A percentile compares a stretch with the other conserved stretches of the same genome.
Evolutionary conservation across 2,888 invertebrate species (phyloP).

Genomic region (Xestia c-nigrum): DNA sequence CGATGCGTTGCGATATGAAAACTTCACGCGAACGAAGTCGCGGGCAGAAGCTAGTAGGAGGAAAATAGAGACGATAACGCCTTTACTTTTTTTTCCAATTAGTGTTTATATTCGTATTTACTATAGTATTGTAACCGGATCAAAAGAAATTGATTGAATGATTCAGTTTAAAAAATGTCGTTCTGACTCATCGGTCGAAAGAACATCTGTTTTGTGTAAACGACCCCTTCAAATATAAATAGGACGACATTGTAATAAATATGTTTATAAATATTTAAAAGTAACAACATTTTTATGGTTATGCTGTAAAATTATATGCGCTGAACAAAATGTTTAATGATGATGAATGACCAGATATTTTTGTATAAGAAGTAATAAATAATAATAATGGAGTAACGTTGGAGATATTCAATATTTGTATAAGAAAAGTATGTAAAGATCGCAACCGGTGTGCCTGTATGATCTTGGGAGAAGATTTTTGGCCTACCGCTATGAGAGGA

Average conservation of each 20-base stretch:
- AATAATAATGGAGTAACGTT: background rate
- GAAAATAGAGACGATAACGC: background rate
- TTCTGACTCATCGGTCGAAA: slow-evolving; percentile 19
- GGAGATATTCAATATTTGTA: background rate
- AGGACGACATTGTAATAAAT: slow-evolving; percentile 18
- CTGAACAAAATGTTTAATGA: slow-evolving; percentile 9
- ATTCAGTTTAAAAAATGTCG: background rate
- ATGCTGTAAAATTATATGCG: slow-evolving; percentile 10
- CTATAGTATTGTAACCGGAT: background rate
- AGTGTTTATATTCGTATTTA: background rate
- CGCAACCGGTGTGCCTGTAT: no score
- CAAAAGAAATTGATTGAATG: background rate
- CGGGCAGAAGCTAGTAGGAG: no score
- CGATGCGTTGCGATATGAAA: no score
- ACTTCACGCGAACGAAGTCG: no score
- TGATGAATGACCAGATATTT: slow-evolving; percentile 27
- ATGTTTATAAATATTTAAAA: slow-evolving; percentile 2
- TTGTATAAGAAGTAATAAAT: slow-evolving; percentile 17
- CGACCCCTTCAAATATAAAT: slow-evolving; percentile 13
- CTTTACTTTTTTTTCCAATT: background rate
- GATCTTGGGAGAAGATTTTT: background rate
- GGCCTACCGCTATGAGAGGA: background rate
- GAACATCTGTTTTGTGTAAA: slow-evolving; percentile 16
- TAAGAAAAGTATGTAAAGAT: background rate
- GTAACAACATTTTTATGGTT: slow-evolving; percentile 26